phyloP scores from a whole-genome alignment of 92 coral and sea anemone species.

The Porites divaricata region DNA sequence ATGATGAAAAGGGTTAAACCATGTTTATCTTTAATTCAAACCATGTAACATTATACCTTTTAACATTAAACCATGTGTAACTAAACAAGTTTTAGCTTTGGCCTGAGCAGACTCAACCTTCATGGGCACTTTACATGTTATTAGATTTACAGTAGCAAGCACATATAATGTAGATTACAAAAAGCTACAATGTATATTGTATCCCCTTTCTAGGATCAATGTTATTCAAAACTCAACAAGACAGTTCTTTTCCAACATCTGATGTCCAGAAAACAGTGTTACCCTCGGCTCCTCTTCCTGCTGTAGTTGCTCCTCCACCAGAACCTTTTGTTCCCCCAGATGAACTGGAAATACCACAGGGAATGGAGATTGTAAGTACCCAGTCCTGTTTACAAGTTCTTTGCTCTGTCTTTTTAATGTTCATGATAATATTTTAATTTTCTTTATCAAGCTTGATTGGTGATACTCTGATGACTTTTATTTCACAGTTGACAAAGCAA shows the following conservation, averaged over 20 bases:
- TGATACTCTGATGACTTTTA: slow-evolving; percentile 2
- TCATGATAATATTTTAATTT: neutral
- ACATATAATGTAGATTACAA: neutral
- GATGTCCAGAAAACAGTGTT: neutral
- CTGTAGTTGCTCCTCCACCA: neutral
- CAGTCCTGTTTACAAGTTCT: neutral
- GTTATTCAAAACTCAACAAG: slow-evolving; percentile 18
- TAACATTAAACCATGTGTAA: too few species aligned
- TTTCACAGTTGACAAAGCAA: neutral
- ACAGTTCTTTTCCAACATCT: neutral
- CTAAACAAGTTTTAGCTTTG: too few species aligned
- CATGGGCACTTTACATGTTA: neutral
- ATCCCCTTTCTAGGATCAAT: neutral
- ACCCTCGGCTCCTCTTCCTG: neutral
- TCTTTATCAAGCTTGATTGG: neutral
- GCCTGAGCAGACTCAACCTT: too few species aligned
- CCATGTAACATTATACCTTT: too few species aligned
- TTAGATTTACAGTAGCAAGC: neutral
- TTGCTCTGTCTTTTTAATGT: neutral
- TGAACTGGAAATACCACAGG: slow-evolving; percentile 83
- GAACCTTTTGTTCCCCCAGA: slow-evolving; percentile 91
- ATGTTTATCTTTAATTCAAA: too few species aligned
- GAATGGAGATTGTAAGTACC: slow-evolving; percentile 93
- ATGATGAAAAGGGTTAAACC: too few species aligned
- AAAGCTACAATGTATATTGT: neutral